Evolutionary conservation across 1,140 invertebrate species (phyloP).

Genomic region (Drosophila triauraria): DNA sequence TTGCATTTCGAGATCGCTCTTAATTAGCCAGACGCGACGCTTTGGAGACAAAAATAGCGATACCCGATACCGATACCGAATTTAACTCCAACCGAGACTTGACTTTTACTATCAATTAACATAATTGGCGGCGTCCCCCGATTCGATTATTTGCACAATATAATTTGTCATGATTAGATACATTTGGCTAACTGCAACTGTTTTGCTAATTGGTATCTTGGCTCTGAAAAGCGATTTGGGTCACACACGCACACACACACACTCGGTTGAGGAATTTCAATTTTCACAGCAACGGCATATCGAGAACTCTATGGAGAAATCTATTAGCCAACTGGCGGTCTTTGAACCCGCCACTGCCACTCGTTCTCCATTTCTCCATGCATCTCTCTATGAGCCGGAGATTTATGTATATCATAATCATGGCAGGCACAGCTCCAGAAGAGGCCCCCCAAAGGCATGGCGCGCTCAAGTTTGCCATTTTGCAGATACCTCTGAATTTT

Average conservation of each 20-base stretch:
- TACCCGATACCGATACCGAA: too few relatives aligned
- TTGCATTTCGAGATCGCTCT: conserved; percentile 59
- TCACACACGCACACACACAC: conserved; percentile 23
- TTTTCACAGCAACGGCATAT: conserved; percentile 41
- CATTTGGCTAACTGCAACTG: conserved; percentile 61
- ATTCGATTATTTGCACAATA: conserved; percentile 65
- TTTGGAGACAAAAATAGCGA: conserved; percentile 14
- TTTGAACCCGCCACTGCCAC: conserved; percentile 40
- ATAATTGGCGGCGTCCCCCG: conserved; percentile 69
- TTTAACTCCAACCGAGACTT: conserved; percentile 25
- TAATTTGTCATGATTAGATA: conserved; percentile 57
- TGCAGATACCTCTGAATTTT: conserved; percentile 14
- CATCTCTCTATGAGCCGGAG: conserved; percentile 35
- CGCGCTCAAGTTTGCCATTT: conserved; percentile 35
- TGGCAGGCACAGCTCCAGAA: conserved; percentile 23
- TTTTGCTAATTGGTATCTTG: conserved; percentile 32
- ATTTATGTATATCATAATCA: conserved; percentile 78
- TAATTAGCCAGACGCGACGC: conserved; percentile 60
- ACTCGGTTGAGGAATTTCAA: conserved; percentile 28
- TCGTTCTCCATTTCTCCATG: conserved; percentile 47
- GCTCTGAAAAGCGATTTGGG: conserved; percentile 42
- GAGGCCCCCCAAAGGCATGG: conserved; percentile 23
- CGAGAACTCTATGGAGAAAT: conserved; percentile 38
- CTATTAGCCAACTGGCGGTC: conserved; percentile 61
- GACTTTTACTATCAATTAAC: conserved; percentile 81